A percentile compares a stretch with the other conserved stretches of the same genome.
These are phyloP conservation scores for Tetrao urogallus DNA, from an alignment of 2,113 vertebrate species.

Conservation along the genomic window DNA sequence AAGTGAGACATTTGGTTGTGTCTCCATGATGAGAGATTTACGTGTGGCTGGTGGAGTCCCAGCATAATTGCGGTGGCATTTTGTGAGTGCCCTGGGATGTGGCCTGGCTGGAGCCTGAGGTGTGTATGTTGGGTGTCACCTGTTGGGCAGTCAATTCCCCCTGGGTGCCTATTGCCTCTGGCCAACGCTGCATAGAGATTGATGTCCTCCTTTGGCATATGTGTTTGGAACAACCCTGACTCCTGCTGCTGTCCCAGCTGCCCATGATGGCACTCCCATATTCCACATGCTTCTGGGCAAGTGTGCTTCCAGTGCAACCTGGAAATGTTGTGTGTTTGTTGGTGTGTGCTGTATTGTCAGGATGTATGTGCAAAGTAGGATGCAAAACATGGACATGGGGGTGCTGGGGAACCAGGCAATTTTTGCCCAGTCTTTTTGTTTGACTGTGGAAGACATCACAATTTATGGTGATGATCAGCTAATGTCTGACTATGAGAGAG, in stretches of 20 bases:
- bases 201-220: not conserved
- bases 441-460: no score
- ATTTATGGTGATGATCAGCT: no score
- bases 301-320: no score
- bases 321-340: not conserved
- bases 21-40: not conserved
- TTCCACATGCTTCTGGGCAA: not conserved
- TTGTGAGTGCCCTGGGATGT: not conserved
- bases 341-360: no score
- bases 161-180: not conserved
- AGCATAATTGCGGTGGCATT: accelerated
- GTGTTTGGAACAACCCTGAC: no score
- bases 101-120: accelerated
- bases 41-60: not conserved
- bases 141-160: accelerated
- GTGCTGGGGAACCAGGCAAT: no score
- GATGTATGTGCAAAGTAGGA: no score
- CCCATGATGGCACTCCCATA: not conserved
- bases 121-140: accelerated
- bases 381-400: no score
- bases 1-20: not conserved
- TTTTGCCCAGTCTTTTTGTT: no score
- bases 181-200: not conserved
- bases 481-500: no score
- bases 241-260: not conserved